Base-by-base conservation (phyloP, 1,140 invertebrate species). In the Drusus annulatus region DNA sequence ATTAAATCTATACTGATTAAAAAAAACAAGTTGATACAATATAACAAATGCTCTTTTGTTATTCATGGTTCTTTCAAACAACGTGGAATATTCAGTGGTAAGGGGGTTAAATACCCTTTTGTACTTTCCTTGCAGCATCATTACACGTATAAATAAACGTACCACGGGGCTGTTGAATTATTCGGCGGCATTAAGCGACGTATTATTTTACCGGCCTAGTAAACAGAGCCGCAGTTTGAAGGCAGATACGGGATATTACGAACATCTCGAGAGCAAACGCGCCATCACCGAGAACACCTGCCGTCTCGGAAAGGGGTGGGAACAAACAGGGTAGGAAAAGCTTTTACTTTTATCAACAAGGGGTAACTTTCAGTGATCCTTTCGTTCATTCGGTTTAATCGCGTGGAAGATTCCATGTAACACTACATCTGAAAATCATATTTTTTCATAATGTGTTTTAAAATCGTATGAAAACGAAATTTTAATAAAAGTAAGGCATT, bases 331-430 rank as follows among this genome's bases (percentile, higher is more conserved):
- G 21, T 25, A 28, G 31, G 63, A 36, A 68, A 68, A 50, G 63
- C 63, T 68, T 68, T 68, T 68, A 68, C 63, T 68, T 68, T 68
- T 68, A 68, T 68, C 63, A 68, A 68, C 63, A 68, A 68, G n/a
- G 36, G 63, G 63, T 50, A 36, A 50, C 63, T 68, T 68, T 68
- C 17, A 50, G 68, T 25, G 10, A 50, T 51, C 21, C 68, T 71
- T 23, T 17, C 13, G 45, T 10, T 52, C 16, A 25, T 52, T 71
- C 68, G 6, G 68, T 54, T 71, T 71, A 54, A 71, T 71, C 68
- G 54, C 21, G 68, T 25, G 68, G 45, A 28, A 16, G 17, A 28
- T 51, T 71, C 21, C 36, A 19, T 7, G 31, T 52, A 3, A 36
- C 17, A 16, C n/a, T 19, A 68, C 23, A 68, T 31, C 31, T 16